Evolutionary conservation across 2,113 vertebrate species (phyloP), one percentile per base, ranked within the genome.

Genomic region (Lontra canadensis): DNA sequence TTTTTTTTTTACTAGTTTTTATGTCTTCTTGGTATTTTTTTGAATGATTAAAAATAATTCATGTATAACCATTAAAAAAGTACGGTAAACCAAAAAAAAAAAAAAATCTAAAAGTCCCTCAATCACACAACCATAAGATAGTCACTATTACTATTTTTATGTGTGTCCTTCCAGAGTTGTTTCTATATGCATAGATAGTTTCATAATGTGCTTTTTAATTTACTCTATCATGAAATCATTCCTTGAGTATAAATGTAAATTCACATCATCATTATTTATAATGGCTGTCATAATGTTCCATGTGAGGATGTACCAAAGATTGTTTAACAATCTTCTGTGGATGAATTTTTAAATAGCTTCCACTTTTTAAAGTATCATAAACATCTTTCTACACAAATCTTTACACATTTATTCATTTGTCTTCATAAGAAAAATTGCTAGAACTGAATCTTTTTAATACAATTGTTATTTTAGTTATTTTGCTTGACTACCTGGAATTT

Each of bases 401-500:
- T 91, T 85, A 47, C 10, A 89, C n/a, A 14, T 86, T 86, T 80
- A 65, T 92, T 23, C 52, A 88, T 7, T 96, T 89, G 83, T 85
- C 92, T 96, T 79, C 93, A 67, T 67, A 88, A 92, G 67, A 89
- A 97, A 93, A 59, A 15, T 49, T 90, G 5, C 67, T 67, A 49
- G 12, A 39, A 69, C 49, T 63, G 29, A 73, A 88, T 84, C 39
- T 88, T 79, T 92, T 91, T 84, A 79, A 44, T 79, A 2, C 52
- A 59, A 18, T 44, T 79, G 21, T 89, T 52, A 87, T 47, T 96
- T 95, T 97, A 90, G 73, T 94, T 94, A 88, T 69, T 90, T 94
- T 89, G 49, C 87, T 91, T 87, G 4, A 95, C 65, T 76, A 49
- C 29, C 82, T 87, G 25, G 90, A 93, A 95, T 92, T 86, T 95